These are phyloP conservation scores for Intellagama lesueurii DNA, from an alignment of 2,797 vertebrate species.

Conservation along the genomic window DNA sequence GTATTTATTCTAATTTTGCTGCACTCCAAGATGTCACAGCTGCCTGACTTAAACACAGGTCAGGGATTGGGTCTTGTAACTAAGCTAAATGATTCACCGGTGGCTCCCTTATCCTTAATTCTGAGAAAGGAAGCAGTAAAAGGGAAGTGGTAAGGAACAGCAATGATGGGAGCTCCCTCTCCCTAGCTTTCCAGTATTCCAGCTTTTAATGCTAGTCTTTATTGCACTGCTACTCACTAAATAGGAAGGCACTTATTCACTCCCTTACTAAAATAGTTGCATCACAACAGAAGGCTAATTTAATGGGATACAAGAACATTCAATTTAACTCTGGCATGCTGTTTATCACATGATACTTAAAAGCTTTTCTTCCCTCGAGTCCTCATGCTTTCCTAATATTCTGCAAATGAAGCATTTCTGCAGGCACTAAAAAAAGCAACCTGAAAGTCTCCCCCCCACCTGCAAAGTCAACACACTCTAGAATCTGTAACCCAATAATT, in stretches of 20 bases:
- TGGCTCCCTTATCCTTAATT: no score
- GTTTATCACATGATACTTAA: background rate
- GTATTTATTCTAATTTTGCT: background rate
- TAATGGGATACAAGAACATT: background rate
- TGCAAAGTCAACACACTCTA: background rate
- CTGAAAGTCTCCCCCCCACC: background rate
- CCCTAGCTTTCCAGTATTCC: background rate
- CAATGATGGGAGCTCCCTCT: background rate
- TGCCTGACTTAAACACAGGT: background rate
- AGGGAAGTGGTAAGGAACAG: background rate
- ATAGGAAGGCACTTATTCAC: background rate
- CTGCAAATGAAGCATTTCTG: background rate
- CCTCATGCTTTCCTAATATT: background rate
- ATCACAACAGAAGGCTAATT: background rate
- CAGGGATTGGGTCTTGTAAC: background rate
- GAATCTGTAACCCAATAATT: background rate
- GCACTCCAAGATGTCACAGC: background rate
- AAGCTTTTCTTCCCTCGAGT: background rate
- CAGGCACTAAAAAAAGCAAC: background rate
- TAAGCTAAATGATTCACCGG: background rate
- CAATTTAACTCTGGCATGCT: background rate
- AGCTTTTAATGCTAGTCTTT: background rate
- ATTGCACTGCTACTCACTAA: background rate
- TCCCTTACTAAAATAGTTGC: slow-evolving; percentile 2
- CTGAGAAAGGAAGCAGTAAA: background rate